Evolutionary conservation across 2,888 invertebrate genomes (phyloP).

Genomic region (Choreutis nemorana): DNA sequence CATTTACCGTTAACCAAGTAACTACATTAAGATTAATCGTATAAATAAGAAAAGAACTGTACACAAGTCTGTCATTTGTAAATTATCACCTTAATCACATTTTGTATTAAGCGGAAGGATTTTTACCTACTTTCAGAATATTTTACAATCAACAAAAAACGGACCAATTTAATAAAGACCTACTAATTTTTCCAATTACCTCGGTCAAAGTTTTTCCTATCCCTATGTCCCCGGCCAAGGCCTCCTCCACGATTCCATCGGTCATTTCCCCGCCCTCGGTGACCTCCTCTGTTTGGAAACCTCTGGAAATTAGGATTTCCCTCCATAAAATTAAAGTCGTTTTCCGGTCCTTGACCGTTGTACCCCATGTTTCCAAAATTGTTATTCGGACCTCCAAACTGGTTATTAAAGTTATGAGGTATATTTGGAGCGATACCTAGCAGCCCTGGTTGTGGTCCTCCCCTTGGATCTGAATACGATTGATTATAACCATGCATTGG

Average conservation of each 20-base stretch:
- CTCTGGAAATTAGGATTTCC: slow-evolving; percentile 48
- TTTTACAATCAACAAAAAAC: slow-evolving; percentile 19
- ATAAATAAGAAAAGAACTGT: slow-evolving; percentile 29
- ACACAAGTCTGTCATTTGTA: slow-evolving; percentile 30
- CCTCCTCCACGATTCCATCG: slow-evolving; percentile 56
- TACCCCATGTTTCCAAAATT: slow-evolving; percentile 53
- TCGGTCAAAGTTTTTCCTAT: slow-evolving; percentile 58
- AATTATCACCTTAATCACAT: slow-evolving; percentile 53
- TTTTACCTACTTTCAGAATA: slow-evolving; percentile 11
- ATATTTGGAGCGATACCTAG: slow-evolving; percentile 66
- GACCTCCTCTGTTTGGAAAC: slow-evolving; percentile 48
- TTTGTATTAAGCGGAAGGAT: slow-evolving; percentile 41
- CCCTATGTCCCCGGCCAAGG: slow-evolving; percentile 51
- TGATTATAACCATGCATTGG: slow-evolving; percentile 50
- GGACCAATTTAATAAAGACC: slow-evolving; percentile 23
- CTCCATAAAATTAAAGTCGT: slow-evolving; percentile 52
- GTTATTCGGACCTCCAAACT: slow-evolving; percentile 41
- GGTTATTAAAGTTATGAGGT: slow-evolving; percentile 54
- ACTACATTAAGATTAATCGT: slow-evolving; percentile 14
- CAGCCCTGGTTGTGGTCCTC: slow-evolving; percentile 61
- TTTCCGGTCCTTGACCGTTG: slow-evolving; percentile 44
- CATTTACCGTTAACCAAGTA: slow-evolving; percentile 10
- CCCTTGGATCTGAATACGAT: slow-evolving; percentile 50
- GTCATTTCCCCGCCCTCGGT: slow-evolving; percentile 51
- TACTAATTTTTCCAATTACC: slow-evolving; percentile 63